Evolutionary conservation across 2,113 vertebrate genomes (phyloP).

Genomic region (Psephotus haematonotus): DNA sequence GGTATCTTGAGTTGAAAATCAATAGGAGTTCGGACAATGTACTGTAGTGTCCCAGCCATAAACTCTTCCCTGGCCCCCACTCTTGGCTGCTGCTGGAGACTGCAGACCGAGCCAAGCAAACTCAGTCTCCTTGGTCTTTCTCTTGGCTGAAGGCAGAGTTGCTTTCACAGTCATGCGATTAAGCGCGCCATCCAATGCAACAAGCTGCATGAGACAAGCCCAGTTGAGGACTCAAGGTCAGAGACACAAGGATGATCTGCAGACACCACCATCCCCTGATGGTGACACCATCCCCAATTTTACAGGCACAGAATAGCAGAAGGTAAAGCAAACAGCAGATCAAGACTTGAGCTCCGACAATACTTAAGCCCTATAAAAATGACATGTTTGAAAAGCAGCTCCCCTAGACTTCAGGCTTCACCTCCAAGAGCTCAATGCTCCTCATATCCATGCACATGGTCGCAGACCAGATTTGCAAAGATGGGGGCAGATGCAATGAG

Average conservation of each 20-base stretch:
- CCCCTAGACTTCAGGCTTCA: not conserved
- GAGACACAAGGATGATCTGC: not conserved
- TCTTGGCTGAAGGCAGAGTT: not conserved
- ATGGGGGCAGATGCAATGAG: fast-evolving
- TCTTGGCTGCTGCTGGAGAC: fast-evolving
- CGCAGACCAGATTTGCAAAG: not conserved
- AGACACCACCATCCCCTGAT: not conserved
- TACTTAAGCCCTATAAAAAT: not conserved
- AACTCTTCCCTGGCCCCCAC: not conserved
- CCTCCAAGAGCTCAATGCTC: not conserved
- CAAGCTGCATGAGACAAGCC: not conserved
- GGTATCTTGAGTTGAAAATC: not conserved
- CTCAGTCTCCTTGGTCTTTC: fast-evolving
- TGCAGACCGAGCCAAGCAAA: not conserved
- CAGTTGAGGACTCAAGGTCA: fast-evolving
- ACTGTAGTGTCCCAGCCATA: not conserved
- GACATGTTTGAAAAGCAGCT: not conserved
- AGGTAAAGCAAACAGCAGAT: not conserved
- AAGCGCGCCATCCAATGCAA: not conserved
- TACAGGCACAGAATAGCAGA: not conserved
- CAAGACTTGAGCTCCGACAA: not conserved
- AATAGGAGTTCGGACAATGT: not conserved
- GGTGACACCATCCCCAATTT: not conserved
- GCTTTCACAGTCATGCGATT: not conserved
- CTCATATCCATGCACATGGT: not conserved